These are phyloP conservation scores for Bombus sylvicola DNA, from an alignment of 1,140 invertebrate genomes.

Conservation along the genomic window DNA sequence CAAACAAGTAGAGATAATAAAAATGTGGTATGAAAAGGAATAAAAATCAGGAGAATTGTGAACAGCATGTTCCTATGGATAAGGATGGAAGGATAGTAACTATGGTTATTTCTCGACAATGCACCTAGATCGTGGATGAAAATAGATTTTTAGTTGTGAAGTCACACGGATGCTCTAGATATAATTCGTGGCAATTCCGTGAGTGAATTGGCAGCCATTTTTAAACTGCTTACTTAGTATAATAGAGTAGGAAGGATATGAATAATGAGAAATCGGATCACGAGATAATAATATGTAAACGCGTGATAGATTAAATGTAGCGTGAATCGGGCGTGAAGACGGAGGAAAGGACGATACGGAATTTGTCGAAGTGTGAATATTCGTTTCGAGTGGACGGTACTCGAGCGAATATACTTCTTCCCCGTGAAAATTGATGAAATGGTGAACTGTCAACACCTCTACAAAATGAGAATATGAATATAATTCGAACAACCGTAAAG, in stretches of 20 bases:
- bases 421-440: constrained; percentile 67
- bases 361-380: not conserved
- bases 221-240: constrained; percentile 74
- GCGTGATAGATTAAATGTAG: constrained; percentile 57
- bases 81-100: constrained; percentile 42
- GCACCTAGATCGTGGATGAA: constrained; percentile 31
- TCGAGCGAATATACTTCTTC: constrained; percentile 55
- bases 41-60: not conserved
- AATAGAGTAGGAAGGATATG: constrained; percentile 64
- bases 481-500: constrained; percentile 3
- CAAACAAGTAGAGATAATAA: constrained; percentile 11
- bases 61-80: not conserved
- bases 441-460: constrained; percentile 76
- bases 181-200: constrained; percentile 60
- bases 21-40: not conserved
- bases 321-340: constrained; percentile 47
- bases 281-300: constrained; percentile 53
- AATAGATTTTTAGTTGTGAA: constrained; percentile 25
- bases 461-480: constrained; percentile 62
- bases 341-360: not conserved
- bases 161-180: constrained; percentile 42
- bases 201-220: constrained; percentile 75
- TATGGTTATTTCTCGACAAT: constrained; percentile 37
- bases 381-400: constrained; percentile 50
- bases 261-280: constrained; percentile 55